Percentiles rank a stretch among this genome's conserved stretches.
Conservation (phyloP, 2,888 invertebrate genomes). For the Ochropacha duplaris region DNA sequence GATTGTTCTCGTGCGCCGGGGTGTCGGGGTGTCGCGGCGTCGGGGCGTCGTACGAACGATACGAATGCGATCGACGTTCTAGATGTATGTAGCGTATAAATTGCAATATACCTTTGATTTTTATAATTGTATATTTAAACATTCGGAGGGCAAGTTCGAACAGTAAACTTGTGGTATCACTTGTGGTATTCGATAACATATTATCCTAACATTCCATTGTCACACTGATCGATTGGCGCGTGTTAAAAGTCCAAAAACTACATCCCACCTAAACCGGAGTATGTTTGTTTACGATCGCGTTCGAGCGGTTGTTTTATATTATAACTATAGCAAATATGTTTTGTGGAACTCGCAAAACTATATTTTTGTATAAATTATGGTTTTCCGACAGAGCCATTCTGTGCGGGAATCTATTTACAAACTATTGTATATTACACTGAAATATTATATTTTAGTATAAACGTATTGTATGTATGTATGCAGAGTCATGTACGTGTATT, state of each 20-base stretch:
- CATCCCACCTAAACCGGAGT: slow-evolving; percentile 73
- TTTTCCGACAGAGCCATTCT: slow-evolving; percentile 56
- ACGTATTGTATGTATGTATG: slow-evolving; percentile 59
- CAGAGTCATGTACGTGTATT: slow-evolving; percentile 77
- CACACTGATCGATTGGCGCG: slow-evolving; percentile 61
- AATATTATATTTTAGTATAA: slow-evolving; percentile 75
- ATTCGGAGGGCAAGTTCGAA: slow-evolving; percentile 43
- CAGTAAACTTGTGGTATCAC: slow-evolving; percentile 51
- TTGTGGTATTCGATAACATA: slow-evolving; percentile 33
- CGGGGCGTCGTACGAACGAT: slow-evolving; percentile 20
- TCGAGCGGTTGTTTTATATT: slow-evolving; percentile 48
- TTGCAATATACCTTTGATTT: slow-evolving; percentile 38
- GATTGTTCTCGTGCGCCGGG: slow-evolving; percentile 8
- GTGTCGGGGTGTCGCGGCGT: too few relatives aligned
- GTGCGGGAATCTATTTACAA: slow-evolving; percentile 75
- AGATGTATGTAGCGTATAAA: slow-evolving; percentile 31
- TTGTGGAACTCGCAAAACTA: slow-evolving; percentile 54
- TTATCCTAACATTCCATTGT: slow-evolving; percentile 70
- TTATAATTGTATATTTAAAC: slow-evolving; percentile 19
- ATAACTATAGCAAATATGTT: slow-evolving; percentile 53
- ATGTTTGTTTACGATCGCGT: slow-evolving; percentile 45
- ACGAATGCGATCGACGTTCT: slow-evolving; percentile 29
- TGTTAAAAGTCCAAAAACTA: slow-evolving; percentile 63
- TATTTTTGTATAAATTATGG: slow-evolving; percentile 76
- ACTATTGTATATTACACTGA: slow-evolving; percentile 72